These are phyloP conservation scores for Calephelis virginiensis DNA, from an alignment of 1,140 invertebrate species.

Conservation along the genomic window DNA sequence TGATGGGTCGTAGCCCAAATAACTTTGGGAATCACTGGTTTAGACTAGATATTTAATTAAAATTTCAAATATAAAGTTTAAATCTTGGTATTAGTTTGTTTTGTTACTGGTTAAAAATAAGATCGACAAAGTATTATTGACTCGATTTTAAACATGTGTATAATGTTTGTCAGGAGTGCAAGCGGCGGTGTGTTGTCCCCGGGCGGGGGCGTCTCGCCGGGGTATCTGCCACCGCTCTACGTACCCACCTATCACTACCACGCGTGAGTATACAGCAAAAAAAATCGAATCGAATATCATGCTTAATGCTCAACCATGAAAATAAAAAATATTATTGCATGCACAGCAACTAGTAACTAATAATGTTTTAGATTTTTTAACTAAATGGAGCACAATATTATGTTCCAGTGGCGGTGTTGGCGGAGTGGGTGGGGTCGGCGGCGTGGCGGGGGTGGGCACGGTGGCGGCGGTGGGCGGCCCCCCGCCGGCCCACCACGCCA, in stretches of 20 bases:
- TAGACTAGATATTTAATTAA: too few relatives aligned
- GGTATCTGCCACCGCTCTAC: conserved; percentile 69
- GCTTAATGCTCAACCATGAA: too few relatives aligned
- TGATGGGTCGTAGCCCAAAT: too few relatives aligned
- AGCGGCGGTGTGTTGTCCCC: conserved; percentile 65
- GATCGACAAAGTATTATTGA: too few relatives aligned
- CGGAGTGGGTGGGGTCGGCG: conserved; percentile 28
- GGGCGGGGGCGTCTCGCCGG: conserved; percentile 68
- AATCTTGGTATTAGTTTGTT: not conserved
- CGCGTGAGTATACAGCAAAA: conserved; percentile 50
- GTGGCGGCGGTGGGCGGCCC: conserved; percentile 47
- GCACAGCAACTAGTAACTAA: too few relatives aligned
- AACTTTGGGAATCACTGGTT: too few relatives aligned
- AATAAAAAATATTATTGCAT: too few relatives aligned
- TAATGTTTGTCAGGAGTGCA: conserved; percentile 37
- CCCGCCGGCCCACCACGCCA: conserved; percentile 68
- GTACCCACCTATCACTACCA: conserved; percentile 75
- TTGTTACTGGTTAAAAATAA: not conserved
- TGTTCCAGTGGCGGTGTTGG: conserved; percentile 44
- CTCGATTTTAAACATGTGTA: too few relatives aligned
- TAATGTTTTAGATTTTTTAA: not conserved
- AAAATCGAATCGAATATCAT: too few relatives aligned
- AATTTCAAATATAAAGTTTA: too few relatives aligned
- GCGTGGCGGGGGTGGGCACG: conserved; percentile 34
- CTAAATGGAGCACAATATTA: not conserved